Conservation (phyloP, 2,797 vertebrate genomes). For the Lemur catta region DNA sequence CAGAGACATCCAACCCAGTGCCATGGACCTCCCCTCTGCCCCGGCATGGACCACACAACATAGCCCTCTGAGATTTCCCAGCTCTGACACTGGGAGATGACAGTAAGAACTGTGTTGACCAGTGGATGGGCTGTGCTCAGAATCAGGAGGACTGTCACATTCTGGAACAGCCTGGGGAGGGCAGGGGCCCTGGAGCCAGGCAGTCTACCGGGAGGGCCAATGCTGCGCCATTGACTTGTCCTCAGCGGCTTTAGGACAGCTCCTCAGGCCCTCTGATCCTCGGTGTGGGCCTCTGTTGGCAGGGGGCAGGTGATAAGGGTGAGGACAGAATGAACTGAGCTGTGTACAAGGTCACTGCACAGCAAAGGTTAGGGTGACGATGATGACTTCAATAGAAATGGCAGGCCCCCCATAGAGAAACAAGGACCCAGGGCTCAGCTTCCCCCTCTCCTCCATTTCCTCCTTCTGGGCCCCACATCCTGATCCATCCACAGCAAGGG, state of each 20-base stretch:
- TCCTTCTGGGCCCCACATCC: not conserved
- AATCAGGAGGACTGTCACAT: not conserved
- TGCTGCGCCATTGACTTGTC: not conserved
- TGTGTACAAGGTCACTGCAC: not conserved
- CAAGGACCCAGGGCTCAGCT: not conserved
- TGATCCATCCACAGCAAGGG: not conserved
- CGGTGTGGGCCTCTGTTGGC: not conserved
- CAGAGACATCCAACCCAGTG: not conserved
- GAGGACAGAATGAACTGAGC: not conserved
- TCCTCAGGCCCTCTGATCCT: not conserved
- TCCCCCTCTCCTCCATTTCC: not conserved
- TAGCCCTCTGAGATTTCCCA: not conserved
- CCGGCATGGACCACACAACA: not conserved
- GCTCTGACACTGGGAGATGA: not conserved
- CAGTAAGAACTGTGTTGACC: not conserved
- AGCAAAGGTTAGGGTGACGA: not conserved
- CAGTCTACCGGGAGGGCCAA: not conserved
- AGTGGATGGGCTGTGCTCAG: not conserved
- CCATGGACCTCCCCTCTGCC: too few species aligned
- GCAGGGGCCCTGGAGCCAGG: constrained; percentile 19
- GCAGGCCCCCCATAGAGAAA: not conserved
- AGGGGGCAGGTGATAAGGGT: not conserved
- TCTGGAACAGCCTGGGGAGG: not conserved
- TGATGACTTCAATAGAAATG: not conserved
- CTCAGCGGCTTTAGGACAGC: not conserved